A percentile compares a stretch with the other conserved stretches of the same genome.
phyloP scores from a whole-genome alignment of 2,888 invertebrate species.

The Invenusta paracnida region DNA sequence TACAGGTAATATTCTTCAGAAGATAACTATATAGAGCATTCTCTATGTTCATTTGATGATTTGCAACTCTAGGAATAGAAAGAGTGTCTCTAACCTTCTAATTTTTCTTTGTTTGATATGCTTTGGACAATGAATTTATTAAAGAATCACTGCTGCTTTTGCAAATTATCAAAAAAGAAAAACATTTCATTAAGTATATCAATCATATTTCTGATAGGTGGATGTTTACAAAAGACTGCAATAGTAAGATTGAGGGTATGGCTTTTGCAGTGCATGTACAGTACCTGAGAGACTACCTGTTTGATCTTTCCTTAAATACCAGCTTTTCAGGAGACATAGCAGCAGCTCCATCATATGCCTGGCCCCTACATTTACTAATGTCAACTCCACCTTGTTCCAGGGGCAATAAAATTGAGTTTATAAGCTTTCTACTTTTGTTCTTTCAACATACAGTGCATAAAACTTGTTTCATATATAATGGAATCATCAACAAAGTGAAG shows the following conservation, averaged over 20 bases:
- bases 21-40: too few relatives aligned
- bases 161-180: background rate
- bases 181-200: background rate
- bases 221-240: conserved; percentile 14
- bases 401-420: background rate
- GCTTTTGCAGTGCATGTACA: conserved; percentile 18
- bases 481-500: background rate
- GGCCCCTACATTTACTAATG: background rate
- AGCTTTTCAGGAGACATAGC: background rate
- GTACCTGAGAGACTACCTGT: background rate
- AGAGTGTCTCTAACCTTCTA: too few relatives aligned
- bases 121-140: background rate
- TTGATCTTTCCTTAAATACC: background rate
- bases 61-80: too few relatives aligned
- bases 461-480: background rate
- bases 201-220: conserved; percentile 3
- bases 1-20: too few relatives aligned
- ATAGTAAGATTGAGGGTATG: conserved; percentile 18
- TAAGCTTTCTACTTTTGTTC: background rate
- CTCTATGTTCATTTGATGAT: too few relatives aligned
- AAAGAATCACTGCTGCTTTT: background rate
- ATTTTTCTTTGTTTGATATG: background rate
- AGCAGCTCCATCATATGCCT: background rate
- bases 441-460: background rate
- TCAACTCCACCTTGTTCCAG: background rate